Evolutionary conservation across 2,888 invertebrate genomes (phyloP).

Genomic region (Geotrupes spiniger): DNA sequence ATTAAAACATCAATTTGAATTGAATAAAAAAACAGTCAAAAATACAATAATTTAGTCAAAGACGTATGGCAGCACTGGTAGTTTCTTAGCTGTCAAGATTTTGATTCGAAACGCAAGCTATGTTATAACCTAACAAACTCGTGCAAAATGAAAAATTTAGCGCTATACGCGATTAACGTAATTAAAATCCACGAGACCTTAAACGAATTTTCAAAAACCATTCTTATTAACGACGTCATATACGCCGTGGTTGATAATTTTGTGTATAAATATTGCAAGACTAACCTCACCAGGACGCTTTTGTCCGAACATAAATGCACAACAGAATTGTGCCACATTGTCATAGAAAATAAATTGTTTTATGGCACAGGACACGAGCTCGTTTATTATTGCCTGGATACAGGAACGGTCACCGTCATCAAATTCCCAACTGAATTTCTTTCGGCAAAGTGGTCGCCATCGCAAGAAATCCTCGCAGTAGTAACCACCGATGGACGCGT

Average conservation of each 20-base stretch:
- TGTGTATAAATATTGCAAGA: not conserved
- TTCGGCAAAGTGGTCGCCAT: slow-evolving; percentile 10
- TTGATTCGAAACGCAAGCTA: no score
- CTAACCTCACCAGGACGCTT: not conserved
- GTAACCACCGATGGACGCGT: slow-evolving; percentile 4
- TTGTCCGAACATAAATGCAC: slow-evolving; percentile 1
- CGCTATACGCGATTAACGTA: no score
- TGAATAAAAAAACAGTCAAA: no score
- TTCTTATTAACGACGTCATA: not conserved
- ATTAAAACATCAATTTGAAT: no score
- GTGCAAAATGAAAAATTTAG: no score
- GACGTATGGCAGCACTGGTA: no score
- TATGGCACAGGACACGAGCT: slow-evolving; percentile 10
- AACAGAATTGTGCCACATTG: slow-evolving; percentile 8
- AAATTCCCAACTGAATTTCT: not conserved
- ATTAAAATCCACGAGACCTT: no score
- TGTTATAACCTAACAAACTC: no score
- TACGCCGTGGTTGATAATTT: not conserved
- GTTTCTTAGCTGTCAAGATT: no score
- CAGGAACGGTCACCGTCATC: not conserved
- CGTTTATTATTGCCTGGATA: not conserved
- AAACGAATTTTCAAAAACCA: not conserved
- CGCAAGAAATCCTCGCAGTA: slow-evolving; percentile 6
- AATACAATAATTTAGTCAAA: no score
- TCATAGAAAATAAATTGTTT: slow-evolving; percentile 7